Conservation (phyloP, 2,113 vertebrate species). For the Centropristis striata region DNA sequence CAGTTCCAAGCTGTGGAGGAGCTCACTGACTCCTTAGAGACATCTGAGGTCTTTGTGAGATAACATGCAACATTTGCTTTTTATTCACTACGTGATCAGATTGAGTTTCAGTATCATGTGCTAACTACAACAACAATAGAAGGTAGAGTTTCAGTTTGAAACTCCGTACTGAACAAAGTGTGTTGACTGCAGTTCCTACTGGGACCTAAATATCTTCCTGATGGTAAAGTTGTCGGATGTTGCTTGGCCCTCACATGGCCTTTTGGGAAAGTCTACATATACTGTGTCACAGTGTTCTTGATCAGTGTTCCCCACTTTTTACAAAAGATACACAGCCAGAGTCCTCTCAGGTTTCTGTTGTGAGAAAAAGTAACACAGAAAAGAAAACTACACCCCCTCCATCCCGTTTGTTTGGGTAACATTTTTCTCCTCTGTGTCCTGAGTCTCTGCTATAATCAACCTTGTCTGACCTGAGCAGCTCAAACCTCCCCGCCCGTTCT, state of each 20-base stretch:
- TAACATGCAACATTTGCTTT: background rate
- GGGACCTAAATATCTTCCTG: constrained; percentile 18
- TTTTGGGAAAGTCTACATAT: background rate
- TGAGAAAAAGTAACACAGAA: constrained; percentile 32
- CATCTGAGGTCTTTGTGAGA: constrained; percentile 16
- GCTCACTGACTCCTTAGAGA: constrained; percentile 14
- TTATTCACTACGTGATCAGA: constrained; percentile 8
- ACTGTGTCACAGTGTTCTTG: constrained; percentile 21
- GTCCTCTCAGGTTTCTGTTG: constrained; percentile 42
- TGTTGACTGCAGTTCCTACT: constrained; percentile 10
- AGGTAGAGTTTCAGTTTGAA: constrained; percentile 17
- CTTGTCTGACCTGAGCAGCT: constrained; percentile 63
- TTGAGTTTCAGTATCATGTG: constrained; percentile 11
- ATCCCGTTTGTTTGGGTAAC: constrained; percentile 39
- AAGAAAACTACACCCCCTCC: constrained; percentile 12
- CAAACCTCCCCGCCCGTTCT: constrained; percentile 5
- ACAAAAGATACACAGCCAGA: constrained; percentile 31
- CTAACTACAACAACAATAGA: background rate
- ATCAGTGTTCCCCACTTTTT: constrained; percentile 25
- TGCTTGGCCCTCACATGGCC: background rate
- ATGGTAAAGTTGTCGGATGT: constrained; percentile 16
- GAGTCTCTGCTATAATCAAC: constrained; percentile 43
- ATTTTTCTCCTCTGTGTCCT: constrained; percentile 18
- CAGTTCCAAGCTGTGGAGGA: constrained; percentile 11
- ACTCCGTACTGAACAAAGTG: background rate